These are phyloP conservation scores for Teinopalpus imperialis DNA, from an alignment of 2,888 invertebrate genomes.

Conservation along the genomic window DNA sequence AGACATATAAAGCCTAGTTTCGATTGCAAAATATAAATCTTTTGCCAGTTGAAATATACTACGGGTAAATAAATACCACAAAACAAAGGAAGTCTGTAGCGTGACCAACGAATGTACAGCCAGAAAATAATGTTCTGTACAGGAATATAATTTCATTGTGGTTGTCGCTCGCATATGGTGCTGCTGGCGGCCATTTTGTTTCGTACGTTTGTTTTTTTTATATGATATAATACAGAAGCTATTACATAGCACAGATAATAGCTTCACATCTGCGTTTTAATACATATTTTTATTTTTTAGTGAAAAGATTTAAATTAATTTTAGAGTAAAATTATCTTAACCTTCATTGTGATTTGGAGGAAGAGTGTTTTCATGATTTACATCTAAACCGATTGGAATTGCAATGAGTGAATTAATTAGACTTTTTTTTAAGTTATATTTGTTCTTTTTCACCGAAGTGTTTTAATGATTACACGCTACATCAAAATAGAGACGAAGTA, in stretches of 20 bases:
- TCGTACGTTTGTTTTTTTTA: constrained; percentile 31
- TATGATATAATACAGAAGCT: constrained; percentile 30
- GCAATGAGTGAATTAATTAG: too few species aligned
- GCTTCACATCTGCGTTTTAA: too few species aligned
- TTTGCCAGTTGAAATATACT: constrained; percentile 3
- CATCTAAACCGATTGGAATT: too few species aligned
- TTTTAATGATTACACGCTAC: too few species aligned
- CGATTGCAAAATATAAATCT: constrained; percentile 4
- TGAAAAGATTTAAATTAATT: too few species aligned
- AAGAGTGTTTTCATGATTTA: too few species aligned
- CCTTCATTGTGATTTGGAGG: too few species aligned
- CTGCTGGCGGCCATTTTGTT: constrained; percentile 37
- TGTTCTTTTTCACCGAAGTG: too few species aligned
- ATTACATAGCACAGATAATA: constrained; percentile 27
- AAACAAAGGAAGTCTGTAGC: constrained; percentile 25
- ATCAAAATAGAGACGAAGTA: too few species aligned
- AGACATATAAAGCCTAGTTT: background rate
- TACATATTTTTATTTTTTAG: too few species aligned
- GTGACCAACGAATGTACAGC: constrained; percentile 26
- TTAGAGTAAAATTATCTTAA: too few species aligned
- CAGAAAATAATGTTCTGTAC: constrained; percentile 26
- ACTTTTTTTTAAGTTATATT: too few species aligned
- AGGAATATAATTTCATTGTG: constrained; percentile 38
- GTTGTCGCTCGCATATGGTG: constrained; percentile 41
- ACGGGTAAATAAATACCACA: constrained; percentile 23